These are phyloP conservation scores for Anarsia innoxiella DNA, from an alignment of 2,888 invertebrate genomes.

Conservation along the genomic window DNA sequence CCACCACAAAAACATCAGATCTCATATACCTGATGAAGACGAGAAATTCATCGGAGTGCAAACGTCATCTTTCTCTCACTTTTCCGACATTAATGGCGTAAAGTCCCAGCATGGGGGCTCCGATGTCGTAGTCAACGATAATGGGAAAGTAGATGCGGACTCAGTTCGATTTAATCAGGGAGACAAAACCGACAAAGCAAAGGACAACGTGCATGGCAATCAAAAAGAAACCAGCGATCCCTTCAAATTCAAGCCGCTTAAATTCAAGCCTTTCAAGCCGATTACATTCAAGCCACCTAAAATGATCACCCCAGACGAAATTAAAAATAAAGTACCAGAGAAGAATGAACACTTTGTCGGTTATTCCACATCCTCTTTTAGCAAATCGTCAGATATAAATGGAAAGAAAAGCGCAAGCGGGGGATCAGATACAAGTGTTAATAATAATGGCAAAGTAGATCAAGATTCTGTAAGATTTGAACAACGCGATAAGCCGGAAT, in stretches of 20 bases:
- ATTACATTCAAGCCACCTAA: conserved; percentile 13
- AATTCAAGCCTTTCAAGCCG: conserved; percentile 6
- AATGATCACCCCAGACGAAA: conserved; percentile 8
- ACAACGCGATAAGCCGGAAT: no score
- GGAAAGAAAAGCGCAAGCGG: conserved; percentile 72
- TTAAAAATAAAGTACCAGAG: conserved; percentile 14
- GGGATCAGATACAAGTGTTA: conserved; percentile 71
- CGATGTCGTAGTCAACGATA: neutral
- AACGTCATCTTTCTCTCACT: neutral
- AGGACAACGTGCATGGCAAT: neutral
- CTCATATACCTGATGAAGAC: neutral
- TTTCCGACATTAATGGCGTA: neutral
- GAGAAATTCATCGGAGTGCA: neutral
- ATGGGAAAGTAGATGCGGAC: conserved; percentile 1
- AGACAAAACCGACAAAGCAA: neutral
- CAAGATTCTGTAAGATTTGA: conserved; percentile 13
- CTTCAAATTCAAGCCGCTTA: neutral
- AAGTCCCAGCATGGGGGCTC: neutral
- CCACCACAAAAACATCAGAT: neutral
- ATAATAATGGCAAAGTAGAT: conserved; percentile 77
- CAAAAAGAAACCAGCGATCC: neutral
- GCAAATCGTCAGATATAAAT: conserved; percentile 49
- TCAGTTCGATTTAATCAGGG: neutral
- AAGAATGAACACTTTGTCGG: conserved; percentile 19
- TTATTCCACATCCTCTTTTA: conserved; percentile 16